Percentiles rank a stretch among this genome's conserved stretches.
These are phyloP conservation scores for Diarsia brunnea DNA, from an alignment of 2,888 invertebrate genomes.

Conservation along the genomic window DNA sequence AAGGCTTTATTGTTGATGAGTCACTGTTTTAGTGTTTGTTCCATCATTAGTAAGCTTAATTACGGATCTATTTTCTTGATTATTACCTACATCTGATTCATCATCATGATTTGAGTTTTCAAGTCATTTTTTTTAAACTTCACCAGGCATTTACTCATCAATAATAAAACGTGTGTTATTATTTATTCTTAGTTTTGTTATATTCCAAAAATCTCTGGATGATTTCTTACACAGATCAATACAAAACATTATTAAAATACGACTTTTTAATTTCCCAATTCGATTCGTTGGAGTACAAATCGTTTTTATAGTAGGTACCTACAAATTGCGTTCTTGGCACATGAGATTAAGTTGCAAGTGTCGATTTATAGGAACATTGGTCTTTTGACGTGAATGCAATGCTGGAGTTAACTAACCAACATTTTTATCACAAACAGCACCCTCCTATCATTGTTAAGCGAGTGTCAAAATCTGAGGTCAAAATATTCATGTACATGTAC, in stretches of 20 bases:
- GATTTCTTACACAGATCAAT: constrained; percentile 8
- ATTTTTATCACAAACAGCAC: neutral
- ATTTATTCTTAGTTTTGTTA: neutral
- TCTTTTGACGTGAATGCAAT: neutral
- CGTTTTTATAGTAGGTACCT: neutral
- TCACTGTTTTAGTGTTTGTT: neutral
- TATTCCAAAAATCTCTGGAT: neutral
- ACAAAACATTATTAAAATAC: constrained; percentile 1
- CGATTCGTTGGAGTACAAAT: neutral
- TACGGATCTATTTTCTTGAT: neutral
- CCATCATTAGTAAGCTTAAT: neutral
- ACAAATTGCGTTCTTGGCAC: neutral
- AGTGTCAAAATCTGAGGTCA: neutral
- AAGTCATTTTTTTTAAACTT: neutral
- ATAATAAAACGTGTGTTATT: neutral
- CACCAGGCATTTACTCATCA: neutral
- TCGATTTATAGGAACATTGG: neutral
- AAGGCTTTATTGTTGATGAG: neutral
- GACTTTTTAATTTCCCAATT: constrained; percentile 29
- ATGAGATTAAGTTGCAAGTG: neutral
- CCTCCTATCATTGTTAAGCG: neutral
- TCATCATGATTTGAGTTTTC: neutral
- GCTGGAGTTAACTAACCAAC: neutral
- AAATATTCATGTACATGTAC: too few relatives aligned
- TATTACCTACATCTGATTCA: neutral